Base-by-base conservation (phyloP, 2,888 invertebrate species). In the Mesoligia furuncula region DNA sequence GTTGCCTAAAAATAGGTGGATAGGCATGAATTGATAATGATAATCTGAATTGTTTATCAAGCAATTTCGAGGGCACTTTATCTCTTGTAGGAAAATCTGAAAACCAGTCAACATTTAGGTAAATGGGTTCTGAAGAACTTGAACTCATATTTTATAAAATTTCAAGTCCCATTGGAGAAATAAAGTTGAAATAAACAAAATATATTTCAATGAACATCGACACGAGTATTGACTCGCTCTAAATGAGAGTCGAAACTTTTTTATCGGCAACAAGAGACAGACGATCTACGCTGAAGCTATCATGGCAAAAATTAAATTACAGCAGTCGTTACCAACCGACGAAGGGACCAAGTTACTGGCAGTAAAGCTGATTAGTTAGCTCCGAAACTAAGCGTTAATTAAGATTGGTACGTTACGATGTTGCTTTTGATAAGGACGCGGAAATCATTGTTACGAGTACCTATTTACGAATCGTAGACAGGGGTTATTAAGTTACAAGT, bases 371-470 rank as follows among this genome's bases (percentile, higher is more conserved):
- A 95, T 95, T 95, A 95, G 93, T 91, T 91, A 93, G 93, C 92
- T 91, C 90, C 91, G 91, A 92, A 94, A 94, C 94, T 94, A 93
- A 93, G 93, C 93, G 93, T 93, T 95, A 94, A 95, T 94, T 94
- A 93, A 88, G 90, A 91, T 91, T 87, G 88, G 89, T 85, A 82
- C 84, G 85, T 83, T 87, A 87, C 88, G 88, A 87, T 90, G 88
- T 90, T 87, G 85, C 81, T 84, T 84, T 88, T 89, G 85, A 87
- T 87, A 86, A 83, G 87, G 82, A 88, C 85, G 81, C 87, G 89
- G 88, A 90, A 90, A 89, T 89, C 90, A 91, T 91, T 88, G 90
- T 85, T 80, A 73, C 72, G 39, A 70, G 80, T 59, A 68, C 64
- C 62, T 68, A 64, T 64, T 72, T 67, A 76, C 66, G 31, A 61